Base-by-base conservation (phyloP, 2,113 vertebrate species). In the Oryzias javanicus region DNA sequence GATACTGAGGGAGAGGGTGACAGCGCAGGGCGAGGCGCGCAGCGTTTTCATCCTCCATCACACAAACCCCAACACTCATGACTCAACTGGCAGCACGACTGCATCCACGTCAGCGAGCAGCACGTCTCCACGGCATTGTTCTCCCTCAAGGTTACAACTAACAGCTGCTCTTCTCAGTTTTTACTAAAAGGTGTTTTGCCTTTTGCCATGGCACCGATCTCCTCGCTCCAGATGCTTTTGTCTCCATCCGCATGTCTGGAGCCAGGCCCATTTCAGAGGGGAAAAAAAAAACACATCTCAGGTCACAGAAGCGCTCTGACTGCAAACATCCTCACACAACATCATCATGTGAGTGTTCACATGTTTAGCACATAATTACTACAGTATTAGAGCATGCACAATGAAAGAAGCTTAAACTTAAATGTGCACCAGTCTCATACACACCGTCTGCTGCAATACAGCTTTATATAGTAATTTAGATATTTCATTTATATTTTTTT, bases 41-140 rank as follows among this genome's bases (percentile, higher is more conserved):
- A 80, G 71, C 50, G 59, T 74, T 78, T 72, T 72, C 51, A 55
- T 65, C 70, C 74, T 72, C 64, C 54, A 57, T 67, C 76, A 64
- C 60, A 67, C 74, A 62, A 44, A 75, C 70, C 55, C 60, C 54
- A 72, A 70, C 49, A 55, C 49, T 56, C 65, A 62, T 5, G 12
- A 20, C 55, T 24, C 45, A 41, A 54, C 53, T 51, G 57, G 58
- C 47, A 74, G 14, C 64, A 66, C 69, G 17, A 64, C 66, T 76
- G 65, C 57, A 63, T 70, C 29, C 44, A 27, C 27, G 18, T 74
- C 66, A 55, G 61, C 57, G 61, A 66, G 70, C 35, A 71, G 14
- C 55, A 7, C 51, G 56, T 42, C 66, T 52, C 47, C 10, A 55
- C 2, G 47, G 48, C 25, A 65, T 80, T 72, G 63, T 80, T 78